phyloP scores from a whole-genome alignment of 2,888 invertebrate genomes.

The Drosophila prolongata region DNA sequence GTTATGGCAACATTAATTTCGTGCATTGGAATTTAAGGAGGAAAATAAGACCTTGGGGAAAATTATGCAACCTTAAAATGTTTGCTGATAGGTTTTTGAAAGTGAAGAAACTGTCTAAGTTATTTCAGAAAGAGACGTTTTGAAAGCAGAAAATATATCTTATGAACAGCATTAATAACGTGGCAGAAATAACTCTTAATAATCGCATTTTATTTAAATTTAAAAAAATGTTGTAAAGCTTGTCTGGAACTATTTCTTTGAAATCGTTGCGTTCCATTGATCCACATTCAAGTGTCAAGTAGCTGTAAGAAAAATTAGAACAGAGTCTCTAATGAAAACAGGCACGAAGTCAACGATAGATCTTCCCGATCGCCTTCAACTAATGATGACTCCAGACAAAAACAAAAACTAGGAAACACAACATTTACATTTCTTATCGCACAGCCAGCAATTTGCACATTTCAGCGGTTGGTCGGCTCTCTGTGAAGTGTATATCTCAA shows the following conservation, averaged over 20 bases:
- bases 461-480: constrained; percentile 50
- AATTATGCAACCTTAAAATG: neutral
- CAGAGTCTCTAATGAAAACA: constrained; percentile 58
- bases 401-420: neutral
- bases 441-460: constrained; percentile 65
- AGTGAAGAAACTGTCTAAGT: too few relatives aligned
- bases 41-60: constrained; percentile 33
- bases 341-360: constrained; percentile 35
- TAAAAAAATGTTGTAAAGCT: neutral
- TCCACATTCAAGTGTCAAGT: constrained; percentile 31
- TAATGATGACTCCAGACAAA: constrained; percentile 30
- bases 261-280: constrained; percentile 22
- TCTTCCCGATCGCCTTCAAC: constrained; percentile 22
- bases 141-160: too few relatives aligned
- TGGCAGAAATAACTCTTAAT: too few relatives aligned
- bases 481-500: constrained; percentile 56
- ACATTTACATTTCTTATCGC: constrained; percentile 70
- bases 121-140: too few relatives aligned
- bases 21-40: constrained; percentile 2
- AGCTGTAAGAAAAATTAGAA: constrained; percentile 52
- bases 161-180: too few relatives aligned
- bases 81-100: too few relatives aligned
- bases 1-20: constrained; percentile 51
- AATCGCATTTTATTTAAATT: too few relatives aligned
- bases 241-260: too few relatives aligned